Percentiles rank a stretch among this genome's conserved stretches.
phyloP scores from a whole-genome alignment of 2,797 vertebrate species.

The Lindbergichthys nudifrons region DNA sequence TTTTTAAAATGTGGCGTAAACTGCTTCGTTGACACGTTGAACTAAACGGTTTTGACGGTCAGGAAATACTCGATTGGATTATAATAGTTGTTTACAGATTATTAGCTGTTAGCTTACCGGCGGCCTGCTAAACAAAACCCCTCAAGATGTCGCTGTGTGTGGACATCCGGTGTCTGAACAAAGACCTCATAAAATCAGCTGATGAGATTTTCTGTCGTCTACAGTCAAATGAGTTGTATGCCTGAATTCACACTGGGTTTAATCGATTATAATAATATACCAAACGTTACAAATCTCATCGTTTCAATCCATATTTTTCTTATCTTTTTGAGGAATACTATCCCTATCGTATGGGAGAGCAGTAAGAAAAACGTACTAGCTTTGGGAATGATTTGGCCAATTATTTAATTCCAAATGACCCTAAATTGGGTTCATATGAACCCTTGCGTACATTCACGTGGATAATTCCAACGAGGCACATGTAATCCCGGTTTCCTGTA shows the following conservation, averaged over 20 bases:
- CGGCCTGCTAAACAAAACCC: slow-evolving; percentile 56
- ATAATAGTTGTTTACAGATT: slow-evolving; percentile 15
- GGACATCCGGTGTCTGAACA: slow-evolving; percentile 79
- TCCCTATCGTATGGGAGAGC: accelerated
- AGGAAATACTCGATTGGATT: accelerated
- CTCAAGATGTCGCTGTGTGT: slow-evolving; percentile 62
- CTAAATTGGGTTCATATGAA: accelerated
- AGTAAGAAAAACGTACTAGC: background rate
- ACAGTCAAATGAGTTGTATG: background rate
- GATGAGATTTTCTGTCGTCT: slow-evolving; percentile 1
- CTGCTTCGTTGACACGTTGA: accelerated
- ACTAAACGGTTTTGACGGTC: accelerated
- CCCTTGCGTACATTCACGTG: background rate
- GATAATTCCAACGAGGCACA: background rate
- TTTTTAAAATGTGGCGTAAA: accelerated
- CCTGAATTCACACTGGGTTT: accelerated
- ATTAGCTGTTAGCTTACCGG: slow-evolving; percentile 46
- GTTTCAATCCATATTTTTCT: background rate
- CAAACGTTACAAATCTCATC: too few relatives aligned
- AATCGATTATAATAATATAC: too few relatives aligned
- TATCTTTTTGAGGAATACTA: background rate
- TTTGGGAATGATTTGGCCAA: accelerated
- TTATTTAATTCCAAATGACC: accelerated
- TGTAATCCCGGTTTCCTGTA: slow-evolving; percentile 2
- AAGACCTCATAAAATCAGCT: slow-evolving; percentile 72